Percentiles rank a stretch among this genome's conserved stretches.
Evolutionary conservation across 2,888 invertebrate species (phyloP).

Genomic region (Pandemis cinnamomeana): DNA sequence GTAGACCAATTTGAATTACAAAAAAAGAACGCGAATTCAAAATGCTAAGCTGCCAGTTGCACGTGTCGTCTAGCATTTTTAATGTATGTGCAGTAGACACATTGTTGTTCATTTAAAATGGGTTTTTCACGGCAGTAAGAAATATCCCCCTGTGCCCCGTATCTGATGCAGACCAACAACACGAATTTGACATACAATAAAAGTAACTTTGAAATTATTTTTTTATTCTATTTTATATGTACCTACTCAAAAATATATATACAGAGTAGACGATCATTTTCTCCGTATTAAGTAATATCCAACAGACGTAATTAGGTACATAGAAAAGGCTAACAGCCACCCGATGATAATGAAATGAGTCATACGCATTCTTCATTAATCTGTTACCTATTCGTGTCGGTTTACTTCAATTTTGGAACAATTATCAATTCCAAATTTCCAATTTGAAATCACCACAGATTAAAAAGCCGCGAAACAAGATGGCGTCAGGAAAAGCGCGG

Average conservation of each 20-base stretch:
- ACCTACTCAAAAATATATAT: too few relatives aligned
- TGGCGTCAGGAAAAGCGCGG: slow-evolving; percentile 82
- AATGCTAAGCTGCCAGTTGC: neutral
- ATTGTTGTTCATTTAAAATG: too few relatives aligned
- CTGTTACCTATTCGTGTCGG: too few relatives aligned
- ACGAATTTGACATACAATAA: too few relatives aligned
- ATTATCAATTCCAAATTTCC: neutral
- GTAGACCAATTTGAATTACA: slow-evolving; percentile 5
- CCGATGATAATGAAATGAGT: neutral
- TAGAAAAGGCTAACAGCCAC: neutral
- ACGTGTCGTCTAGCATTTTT: neutral
- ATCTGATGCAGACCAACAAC: too few relatives aligned
- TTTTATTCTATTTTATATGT: too few relatives aligned
- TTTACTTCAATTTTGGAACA: too few relatives aligned
- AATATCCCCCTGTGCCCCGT: too few relatives aligned
- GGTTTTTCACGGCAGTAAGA: too few relatives aligned
- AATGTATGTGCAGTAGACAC: neutral
- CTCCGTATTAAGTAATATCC: neutral
- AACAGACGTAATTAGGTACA: neutral
- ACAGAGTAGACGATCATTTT: neutral
- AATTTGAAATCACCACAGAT: slow-evolving; percentile 35
- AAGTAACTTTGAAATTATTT: too few relatives aligned
- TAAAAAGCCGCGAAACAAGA: slow-evolving; percentile 58
- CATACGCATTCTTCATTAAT: neutral
- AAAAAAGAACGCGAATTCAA: slow-evolving; percentile 11